Evolutionary conservation across 2,797 vertebrate species (phyloP).

Genomic region (Chelonia mydas): DNA sequence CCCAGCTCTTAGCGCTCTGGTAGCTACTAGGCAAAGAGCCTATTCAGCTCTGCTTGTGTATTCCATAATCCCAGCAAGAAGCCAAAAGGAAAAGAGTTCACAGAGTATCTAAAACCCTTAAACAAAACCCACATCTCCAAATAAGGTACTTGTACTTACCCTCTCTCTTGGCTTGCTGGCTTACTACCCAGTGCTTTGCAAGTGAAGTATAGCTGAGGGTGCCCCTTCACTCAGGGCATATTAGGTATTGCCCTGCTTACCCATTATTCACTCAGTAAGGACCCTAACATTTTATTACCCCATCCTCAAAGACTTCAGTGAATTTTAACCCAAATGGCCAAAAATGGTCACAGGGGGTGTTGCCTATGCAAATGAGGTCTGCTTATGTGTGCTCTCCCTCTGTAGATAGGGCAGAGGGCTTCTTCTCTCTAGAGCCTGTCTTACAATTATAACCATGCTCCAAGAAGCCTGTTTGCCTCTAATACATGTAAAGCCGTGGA

Average conservation of each 20-base stretch:
- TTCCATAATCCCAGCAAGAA: no score
- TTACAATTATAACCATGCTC: not conserved
- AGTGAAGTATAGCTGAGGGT: not conserved
- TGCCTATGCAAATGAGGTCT: not conserved
- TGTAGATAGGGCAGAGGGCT: not conserved
- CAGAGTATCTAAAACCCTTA: not conserved
- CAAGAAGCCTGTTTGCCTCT: not conserved
- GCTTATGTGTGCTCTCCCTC: not conserved
- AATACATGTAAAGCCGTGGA: not conserved
- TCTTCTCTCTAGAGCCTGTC: not conserved
- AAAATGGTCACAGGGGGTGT: not conserved
- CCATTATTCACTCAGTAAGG: not conserved
- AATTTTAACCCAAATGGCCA: not conserved
- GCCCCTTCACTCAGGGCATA: not conserved
- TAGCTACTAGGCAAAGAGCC: no score
- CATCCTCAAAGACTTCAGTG: not conserved
- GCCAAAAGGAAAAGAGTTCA: no score
- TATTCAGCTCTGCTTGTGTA: no score
- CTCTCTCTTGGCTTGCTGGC: not conserved
- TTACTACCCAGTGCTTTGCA: not conserved
- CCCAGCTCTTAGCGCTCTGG: accelerated
- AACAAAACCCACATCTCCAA: no score
- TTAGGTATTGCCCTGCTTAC: not conserved
- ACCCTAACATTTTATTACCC: not conserved
- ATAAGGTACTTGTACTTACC: accelerated